phyloP scores from a whole-genome alignment of 1,140 invertebrate genomes.

The Lepidotrigona ventralis region DNA sequence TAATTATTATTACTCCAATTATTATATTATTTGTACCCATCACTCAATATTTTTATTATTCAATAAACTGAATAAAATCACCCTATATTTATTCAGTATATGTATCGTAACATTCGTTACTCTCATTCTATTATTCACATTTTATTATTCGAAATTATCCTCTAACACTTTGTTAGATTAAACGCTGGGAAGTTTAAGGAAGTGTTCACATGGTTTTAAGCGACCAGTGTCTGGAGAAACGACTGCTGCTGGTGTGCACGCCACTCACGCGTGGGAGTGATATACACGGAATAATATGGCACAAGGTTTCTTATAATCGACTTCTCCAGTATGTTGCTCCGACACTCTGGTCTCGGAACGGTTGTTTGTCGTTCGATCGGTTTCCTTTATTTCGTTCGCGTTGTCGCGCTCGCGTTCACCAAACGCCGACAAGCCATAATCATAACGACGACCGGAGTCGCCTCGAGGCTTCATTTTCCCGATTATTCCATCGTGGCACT shows the following conservation, averaged over 20 bases:
- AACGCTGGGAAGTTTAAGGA: too few relatives aligned
- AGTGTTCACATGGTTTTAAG: too few relatives aligned
- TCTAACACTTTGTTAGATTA: too few relatives aligned
- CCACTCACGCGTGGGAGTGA: conserved; percentile 49
- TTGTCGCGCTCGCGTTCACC: too few relatives aligned
- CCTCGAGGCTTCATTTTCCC: conserved; percentile 32
- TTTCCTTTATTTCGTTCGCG: not conserved
- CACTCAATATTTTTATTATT: too few relatives aligned
- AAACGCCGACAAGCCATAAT: not conserved
- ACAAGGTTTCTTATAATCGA: conserved; percentile 54
- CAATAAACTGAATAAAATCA: too few relatives aligned
- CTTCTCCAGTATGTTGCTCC: conserved; percentile 31
- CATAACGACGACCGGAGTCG: not conserved
- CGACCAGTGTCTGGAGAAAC: not conserved
- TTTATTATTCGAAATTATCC: too few relatives aligned
- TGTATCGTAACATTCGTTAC: too few relatives aligned
- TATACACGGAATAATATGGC: conserved; percentile 54
- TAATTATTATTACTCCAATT: too few relatives aligned
- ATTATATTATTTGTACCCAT: too few relatives aligned
- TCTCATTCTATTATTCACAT: too few relatives aligned
- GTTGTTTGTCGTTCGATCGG: conserved; percentile 23
- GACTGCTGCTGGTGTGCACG: not conserved
- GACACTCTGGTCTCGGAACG: not conserved
- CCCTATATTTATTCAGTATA: too few relatives aligned
- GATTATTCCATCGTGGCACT: conserved; percentile 34